These are phyloP conservation scores for Pseudomyrmex concolor DNA, from an alignment of 1,140 invertebrate species.

Conservation along the genomic window DNA sequence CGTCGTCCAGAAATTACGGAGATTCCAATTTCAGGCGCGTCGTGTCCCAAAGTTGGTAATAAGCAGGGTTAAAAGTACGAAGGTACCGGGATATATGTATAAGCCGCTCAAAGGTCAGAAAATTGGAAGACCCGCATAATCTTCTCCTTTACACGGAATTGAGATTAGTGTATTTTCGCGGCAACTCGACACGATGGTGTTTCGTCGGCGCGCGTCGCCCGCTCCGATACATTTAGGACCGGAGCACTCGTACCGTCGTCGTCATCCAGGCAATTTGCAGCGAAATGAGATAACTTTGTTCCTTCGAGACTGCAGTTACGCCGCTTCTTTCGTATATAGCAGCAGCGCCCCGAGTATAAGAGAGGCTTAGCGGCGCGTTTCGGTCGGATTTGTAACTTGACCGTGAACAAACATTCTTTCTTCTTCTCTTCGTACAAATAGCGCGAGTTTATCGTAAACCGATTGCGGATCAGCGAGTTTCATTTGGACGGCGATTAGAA, in stretches of 20 bases:
- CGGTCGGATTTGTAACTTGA: not conserved
- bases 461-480: not conserved
- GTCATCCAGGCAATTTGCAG: conserved; percentile 45
- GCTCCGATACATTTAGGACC: conserved; percentile 10
- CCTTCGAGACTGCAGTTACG: conserved; percentile 28
- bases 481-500: conserved; percentile 21
- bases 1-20: conserved; percentile 45
- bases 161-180: conserved; percentile 61
- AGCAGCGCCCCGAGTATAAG: not conserved
- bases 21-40: conserved; percentile 5
- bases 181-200: conserved; percentile 56
- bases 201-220: conserved; percentile 30
- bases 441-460: not conserved
- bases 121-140: conserved; percentile 64
- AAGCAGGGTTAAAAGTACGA: conserved; percentile 51
- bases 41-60: conserved; percentile 61
- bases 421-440: not conserved
- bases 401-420: not conserved
- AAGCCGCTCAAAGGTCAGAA: conserved; percentile 26
- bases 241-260: not conserved
- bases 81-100: not conserved
- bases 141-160: conserved; percentile 55
- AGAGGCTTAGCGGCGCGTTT: conserved; percentile 5
- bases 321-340: conserved; percentile 43
- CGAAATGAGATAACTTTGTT: conserved; percentile 61